Base-by-base conservation (phyloP, 2,888 invertebrate genomes). In the Cosmopolites sordidus region DNA sequence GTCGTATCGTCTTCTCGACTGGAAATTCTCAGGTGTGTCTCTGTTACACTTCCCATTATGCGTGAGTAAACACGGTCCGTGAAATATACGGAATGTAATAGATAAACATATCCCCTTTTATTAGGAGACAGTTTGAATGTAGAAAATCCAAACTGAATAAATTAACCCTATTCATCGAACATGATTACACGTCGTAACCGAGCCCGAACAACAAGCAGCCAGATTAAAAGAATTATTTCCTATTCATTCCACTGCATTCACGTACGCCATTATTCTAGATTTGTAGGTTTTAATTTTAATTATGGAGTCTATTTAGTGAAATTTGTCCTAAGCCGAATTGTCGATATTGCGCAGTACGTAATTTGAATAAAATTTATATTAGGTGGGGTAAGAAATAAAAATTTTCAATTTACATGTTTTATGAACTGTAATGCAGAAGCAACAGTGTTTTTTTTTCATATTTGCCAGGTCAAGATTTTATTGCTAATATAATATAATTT, bases 101-200 rank as follows among this genome's bases (percentile, higher is more conserved):
- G 48, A 48, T 43, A 48, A 48, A 48, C 48, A 48, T 42, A 42
- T 48, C 42, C 22, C 43, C 42, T 48, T 42, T 48, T 43, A 48
- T 18, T 43, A 48, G 15, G 42, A 42, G 43, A 43, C 33, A 18
- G 22, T 22, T n/a, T 42, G 42, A 48, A 48, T 42, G 48, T 48
- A 43, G 48, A 48, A 48, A 48, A 45, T 45, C 33, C 37, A 27
- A 46, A 46, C 50, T 14, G 50, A 46, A 51, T 54, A 54, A 54
- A 55, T 55, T 55, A 55, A 48, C 44, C 42, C 55, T 51, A 55
- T 55, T 55, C 55, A 55, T 55, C 51, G 48, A 55, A 51, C 48
- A 33, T 55, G 55, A 55, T 51, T 51, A 55, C 51, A 48, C 48
- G 47, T 40, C 17, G 43, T 22, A 22, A 48, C 51, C 55, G 39